Evolutionary conservation across 2,113 vertebrate genomes (phyloP), one percentile per base, ranked within the genome.

Genomic region (Agelaius tricolor): DNA sequence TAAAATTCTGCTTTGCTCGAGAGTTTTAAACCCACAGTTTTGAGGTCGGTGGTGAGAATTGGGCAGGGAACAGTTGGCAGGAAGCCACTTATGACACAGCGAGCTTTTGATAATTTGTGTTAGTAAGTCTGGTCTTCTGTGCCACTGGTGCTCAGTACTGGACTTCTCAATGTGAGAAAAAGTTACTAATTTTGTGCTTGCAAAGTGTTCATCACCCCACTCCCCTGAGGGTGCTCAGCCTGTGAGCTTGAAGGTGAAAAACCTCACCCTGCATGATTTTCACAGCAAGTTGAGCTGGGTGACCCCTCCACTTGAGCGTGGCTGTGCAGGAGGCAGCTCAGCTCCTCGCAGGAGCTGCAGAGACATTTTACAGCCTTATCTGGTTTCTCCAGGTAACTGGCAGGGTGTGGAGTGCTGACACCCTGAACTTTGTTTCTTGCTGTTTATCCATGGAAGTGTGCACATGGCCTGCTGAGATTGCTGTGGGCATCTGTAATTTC

Each of bases 371-470:
- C 47, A 13, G 20, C 68, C 84, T 97, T 97, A 97, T 95, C 96
- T 91, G 10, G 11, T 33, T 74, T 66, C 67, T 87, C 71, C 58
- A 17, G 80, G 65, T 89, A 62, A 46, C 75, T 4, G 15, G 68
- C n/a, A 89, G 91, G 96, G 94, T 14, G 96, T 93, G 96, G 91
- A 89, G 79, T 0, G 3, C 43, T 37, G 17, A 6, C 6, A 1
- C 37, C 62, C 62, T 95, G 93, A 97, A 94, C 96, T 97, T 97
- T 96, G 94, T 43, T 93, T 96, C 93, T 41, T 63, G 58, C 47
- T 73, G 3, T 55, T 75, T 24, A 1, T 43, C 4, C 4, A 0
- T 8, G 35, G 65, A 2, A 62, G 7, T 0, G 0, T 3, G 3
- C 1, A 6, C 33, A 1, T 5, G 65, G 5, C 54, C 49, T 3